phyloP scores from a whole-genome alignment of 1,140 invertebrate species.

The Helicoverpa armigera region DNA sequence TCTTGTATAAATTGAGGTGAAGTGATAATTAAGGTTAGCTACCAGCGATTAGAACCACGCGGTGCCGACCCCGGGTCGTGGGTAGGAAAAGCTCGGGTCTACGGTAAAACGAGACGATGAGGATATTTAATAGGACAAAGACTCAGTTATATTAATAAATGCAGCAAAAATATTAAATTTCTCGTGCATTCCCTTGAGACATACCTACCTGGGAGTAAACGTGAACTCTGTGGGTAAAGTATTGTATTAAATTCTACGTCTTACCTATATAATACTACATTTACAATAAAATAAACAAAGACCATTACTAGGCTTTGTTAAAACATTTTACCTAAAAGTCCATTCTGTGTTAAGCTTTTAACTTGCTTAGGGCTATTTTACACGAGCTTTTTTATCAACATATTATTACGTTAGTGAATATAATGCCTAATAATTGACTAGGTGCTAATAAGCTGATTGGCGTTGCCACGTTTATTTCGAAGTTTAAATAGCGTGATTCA shows the following conservation, averaged over 20 bases:
- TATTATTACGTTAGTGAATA: background rate
- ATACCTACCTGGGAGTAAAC: too few species aligned
- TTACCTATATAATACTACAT: background rate
- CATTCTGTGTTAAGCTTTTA: background rate
- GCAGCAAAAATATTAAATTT: constrained; percentile 17
- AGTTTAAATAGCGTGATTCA: too few species aligned
- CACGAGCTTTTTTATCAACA: background rate
- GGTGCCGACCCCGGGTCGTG: background rate
- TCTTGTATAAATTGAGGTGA: background rate
- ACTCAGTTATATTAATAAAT: background rate
- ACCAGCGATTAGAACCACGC: background rate
- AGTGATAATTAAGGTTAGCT: constrained; percentile 7
- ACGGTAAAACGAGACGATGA: background rate
- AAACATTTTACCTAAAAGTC: constrained; percentile 24
- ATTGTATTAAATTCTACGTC: background rate
- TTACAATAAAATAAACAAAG: constrained; percentile 12
- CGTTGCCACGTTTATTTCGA: too few species aligned
- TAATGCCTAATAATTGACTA: background rate
- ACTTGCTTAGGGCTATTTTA: background rate
- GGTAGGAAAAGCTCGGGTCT: background rate
- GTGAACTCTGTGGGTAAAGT: background rate
- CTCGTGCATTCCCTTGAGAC: background rate
- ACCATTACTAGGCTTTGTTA: constrained; percentile 7
- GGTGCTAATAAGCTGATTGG: too few species aligned
- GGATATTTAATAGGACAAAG: background rate